These are phyloP conservation scores for Polypterus bichir DNA, from an alignment of 2,113 vertebrate species.

Conservation along the genomic window DNA sequence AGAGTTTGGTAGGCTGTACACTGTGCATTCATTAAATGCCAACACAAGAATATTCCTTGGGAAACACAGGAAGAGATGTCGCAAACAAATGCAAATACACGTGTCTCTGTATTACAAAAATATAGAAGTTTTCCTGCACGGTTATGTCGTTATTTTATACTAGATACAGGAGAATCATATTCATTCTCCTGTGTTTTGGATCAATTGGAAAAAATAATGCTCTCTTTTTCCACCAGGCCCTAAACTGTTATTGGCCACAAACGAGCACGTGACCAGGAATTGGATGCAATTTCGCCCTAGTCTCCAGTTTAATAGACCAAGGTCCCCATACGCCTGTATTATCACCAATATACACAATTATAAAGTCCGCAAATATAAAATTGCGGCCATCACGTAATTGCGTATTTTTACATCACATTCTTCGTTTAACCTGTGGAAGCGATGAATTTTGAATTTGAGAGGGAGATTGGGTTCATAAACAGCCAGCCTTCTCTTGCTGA, in stretches of 20 bases:
- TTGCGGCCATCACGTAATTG: constrained; percentile 34
- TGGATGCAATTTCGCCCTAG: constrained; percentile 91
- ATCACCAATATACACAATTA: constrained; percentile 96
- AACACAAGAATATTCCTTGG: no score
- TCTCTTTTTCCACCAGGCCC: constrained; percentile 74
- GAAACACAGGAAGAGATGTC: no score
- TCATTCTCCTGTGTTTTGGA: constrained; percentile 44
- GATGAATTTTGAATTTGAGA: constrained; percentile 99
- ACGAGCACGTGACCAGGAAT: constrained; percentile 82
- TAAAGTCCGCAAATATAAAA: constrained; percentile 59
- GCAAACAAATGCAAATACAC: no score
- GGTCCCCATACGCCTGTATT: constrained; percentile 89
- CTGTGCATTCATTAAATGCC: no score
- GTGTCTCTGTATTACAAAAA: no score
- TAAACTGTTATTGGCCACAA: constrained; percentile 60
- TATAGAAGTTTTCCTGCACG: no score
- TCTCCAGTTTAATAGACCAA: constrained; percentile 81
- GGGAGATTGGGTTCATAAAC: constrained; percentile 99
- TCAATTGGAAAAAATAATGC: constrained; percentile 72
- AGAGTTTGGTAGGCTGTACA: no score
- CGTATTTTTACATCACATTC: constrained; percentile 48
- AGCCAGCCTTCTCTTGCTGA: constrained; percentile 98
- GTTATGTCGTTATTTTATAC: no score
- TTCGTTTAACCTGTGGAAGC: constrained; percentile 66
- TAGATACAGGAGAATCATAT: constrained; percentile 29